These are phyloP conservation scores for Drosophila niveifrons DNA, from an alignment of 2,888 invertebrate species.

Conservation along the genomic window DNA sequence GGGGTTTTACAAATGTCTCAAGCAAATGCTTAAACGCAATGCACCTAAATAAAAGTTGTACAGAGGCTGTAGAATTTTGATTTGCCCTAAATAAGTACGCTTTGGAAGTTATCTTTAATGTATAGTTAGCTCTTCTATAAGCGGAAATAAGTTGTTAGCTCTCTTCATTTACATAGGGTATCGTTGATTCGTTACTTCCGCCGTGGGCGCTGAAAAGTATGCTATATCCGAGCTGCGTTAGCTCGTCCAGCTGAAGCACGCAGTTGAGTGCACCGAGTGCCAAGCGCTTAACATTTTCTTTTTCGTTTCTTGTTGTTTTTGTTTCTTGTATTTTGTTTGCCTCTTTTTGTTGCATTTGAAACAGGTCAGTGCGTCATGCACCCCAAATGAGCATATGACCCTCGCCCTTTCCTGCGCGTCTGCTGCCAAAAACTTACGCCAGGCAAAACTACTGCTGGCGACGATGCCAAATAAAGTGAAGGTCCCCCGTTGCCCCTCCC, in stretches of 20 bases:
- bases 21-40: too few relatives aligned
- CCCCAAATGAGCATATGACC: conserved; percentile 79
- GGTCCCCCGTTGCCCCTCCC: background rate
- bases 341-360: conserved; percentile 66
- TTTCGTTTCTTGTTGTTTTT: conserved; percentile 16
- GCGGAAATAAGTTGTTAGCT: background rate
- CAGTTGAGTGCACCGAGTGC: conserved; percentile 71
- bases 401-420: background rate
- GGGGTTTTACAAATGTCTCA: too few relatives aligned
- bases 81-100: too few relatives aligned
- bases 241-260: conserved; percentile 19
- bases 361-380: conserved; percentile 79
- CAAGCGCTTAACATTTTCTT: conserved; percentile 37
- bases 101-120: too few relatives aligned
- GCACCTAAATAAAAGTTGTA: too few relatives aligned
- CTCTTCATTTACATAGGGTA: conserved; percentile 35
- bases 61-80: too few relatives aligned
- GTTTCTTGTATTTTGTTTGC: conserved; percentile 7
- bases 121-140: too few relatives aligned
- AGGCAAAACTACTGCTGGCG: conserved; percentile 7
- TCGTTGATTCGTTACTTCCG: conserved; percentile 22
- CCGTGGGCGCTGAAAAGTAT: conserved; percentile 55
- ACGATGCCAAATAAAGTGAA: conserved; percentile 11
- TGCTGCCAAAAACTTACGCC: conserved; percentile 48
- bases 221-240: conserved; percentile 41